These are phyloP conservation scores for Cheilosia scutellata DNA, from an alignment of 2,888 invertebrate genomes.

Conservation along the genomic window DNA sequence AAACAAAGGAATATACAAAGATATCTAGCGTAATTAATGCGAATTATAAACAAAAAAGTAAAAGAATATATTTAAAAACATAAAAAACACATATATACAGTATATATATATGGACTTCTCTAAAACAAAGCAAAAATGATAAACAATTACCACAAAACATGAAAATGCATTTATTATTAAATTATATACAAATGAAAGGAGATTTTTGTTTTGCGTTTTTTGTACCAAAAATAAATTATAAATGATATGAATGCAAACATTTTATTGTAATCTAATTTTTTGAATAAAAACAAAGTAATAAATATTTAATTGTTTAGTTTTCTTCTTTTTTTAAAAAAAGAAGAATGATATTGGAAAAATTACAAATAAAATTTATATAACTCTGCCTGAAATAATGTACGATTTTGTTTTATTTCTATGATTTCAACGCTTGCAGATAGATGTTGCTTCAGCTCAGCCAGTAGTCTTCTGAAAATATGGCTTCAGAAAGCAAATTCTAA, in stretches of 20 bases:
- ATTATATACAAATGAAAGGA: slow-evolving; percentile 67
- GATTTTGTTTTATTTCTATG: background rate
- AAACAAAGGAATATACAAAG: slow-evolving; percentile 61
- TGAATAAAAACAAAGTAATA: slow-evolving; percentile 26
- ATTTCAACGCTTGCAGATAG: no score
- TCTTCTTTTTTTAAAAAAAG: slow-evolving; percentile 54
- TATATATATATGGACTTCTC: slow-evolving; percentile 68
- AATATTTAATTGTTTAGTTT: slow-evolving; percentile 38
- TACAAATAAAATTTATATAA: slow-evolving; percentile 58
- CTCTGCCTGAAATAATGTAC: slow-evolving; percentile 44
- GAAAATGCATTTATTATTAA: slow-evolving; percentile 75
- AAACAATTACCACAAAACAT: slow-evolving; percentile 76
- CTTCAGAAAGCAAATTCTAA: no score
- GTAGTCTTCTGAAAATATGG: no score
- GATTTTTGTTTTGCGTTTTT: slow-evolving; percentile 77
- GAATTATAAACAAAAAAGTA: slow-evolving; percentile 45
- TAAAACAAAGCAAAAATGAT: slow-evolving; percentile 25
- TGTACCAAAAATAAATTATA: slow-evolving; percentile 77
- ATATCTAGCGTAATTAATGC: slow-evolving; percentile 75
- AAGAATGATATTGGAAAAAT: slow-evolving; percentile 49
- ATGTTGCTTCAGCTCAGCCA: no score
- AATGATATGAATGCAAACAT: slow-evolving; percentile 70
- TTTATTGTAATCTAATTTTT: slow-evolving; percentile 69
- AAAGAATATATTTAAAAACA: slow-evolving; percentile 55
- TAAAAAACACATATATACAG: slow-evolving; percentile 66